Base-by-base conservation (phyloP, 2,888 invertebrate genomes). In the Norana najaformis region DNA sequence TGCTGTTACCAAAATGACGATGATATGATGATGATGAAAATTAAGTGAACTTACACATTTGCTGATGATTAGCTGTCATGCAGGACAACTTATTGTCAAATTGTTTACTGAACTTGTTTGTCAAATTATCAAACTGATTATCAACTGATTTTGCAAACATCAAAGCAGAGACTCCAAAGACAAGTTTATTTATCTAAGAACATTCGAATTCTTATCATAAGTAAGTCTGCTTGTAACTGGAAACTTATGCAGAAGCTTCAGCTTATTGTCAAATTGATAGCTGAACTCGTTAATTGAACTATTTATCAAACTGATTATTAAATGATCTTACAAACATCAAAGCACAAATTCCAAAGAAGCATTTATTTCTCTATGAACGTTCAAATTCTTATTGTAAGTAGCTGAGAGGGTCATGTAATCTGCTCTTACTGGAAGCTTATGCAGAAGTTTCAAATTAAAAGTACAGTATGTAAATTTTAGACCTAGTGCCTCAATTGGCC, bases 361-460 rank as follows among this genome's bases (percentile, higher is more conserved):
- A 23, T 47, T 47, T 20, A 47, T 47, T 23, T 47, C 23, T 47
- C 47, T 47, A 47, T 23, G 47, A 30, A 69, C 30, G 13, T 69
- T 69, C n/a, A 69, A 69, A 69, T 69, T 69, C 69, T 69, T 69
- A 69, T 69, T n/a, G n/a, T 69, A n/a, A 69, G 69, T n/a, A n/a
- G n/a, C 30, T n/a, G 3, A 69, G 69, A 69, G 5, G 69, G 69
- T n/a, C 69, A 69, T 69, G 69, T 69, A n/a, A n/a, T 16, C 69
- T 69, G n/a, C 16, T 69, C 69, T 69, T 30, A 69, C 30, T 69
- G 69, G 69, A 69, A 69, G 16, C 30, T 11, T n/a, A 69, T 69
- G 69, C 6, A 69, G 30, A 69, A 69, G 69, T 13, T 8, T 30
- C 30, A 69, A 11, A 0, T 8, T n/a, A 69, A 69, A 2, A 30